These are phyloP conservation scores for Oscheius myriophilus DNA, from an alignment of 2,888 invertebrate genomes.

Conservation along the genomic window DNA sequence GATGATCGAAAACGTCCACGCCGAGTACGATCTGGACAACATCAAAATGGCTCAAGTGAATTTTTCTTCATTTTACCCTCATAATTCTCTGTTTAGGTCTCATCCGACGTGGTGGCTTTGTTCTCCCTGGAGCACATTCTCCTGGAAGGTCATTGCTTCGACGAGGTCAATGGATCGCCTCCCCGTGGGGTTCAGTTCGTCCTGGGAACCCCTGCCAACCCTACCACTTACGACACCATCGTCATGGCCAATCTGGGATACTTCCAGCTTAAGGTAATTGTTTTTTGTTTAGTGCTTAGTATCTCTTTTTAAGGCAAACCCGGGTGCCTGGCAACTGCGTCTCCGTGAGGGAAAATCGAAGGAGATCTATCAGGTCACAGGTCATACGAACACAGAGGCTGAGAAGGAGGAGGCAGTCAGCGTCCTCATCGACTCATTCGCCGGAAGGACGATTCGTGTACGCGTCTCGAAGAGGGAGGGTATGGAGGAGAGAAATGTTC, in stretches of 20 bases:
- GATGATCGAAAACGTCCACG: conserved; percentile 87
- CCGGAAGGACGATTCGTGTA: conserved; percentile 74
- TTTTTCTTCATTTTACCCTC: not conserved
- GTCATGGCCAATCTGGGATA: conserved; percentile 99
- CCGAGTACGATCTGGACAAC: conserved; percentile 82
- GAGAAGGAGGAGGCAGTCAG: conserved; percentile 37
- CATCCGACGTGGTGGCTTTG: conserved; percentile 79
- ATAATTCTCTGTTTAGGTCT: conserved; percentile 61
- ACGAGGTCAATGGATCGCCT: conserved; percentile 84
- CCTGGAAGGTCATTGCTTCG: conserved; percentile 95
- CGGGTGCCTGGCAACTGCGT: conserved; percentile 91
- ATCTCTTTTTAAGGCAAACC: conserved; percentile 79
- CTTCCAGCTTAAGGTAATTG: conserved; percentile 80
- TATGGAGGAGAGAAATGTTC: conserved; percentile 84
- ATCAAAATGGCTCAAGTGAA: conserved; percentile 88
- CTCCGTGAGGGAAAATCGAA: conserved; percentile 90
- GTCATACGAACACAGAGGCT: conserved; percentile 61
- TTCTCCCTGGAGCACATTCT: conserved; percentile 94
- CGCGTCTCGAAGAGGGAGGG: conserved; percentile 84
- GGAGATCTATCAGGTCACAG: conserved; percentile 88
- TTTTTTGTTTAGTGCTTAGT: not conserved
- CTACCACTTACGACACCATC: conserved; percentile 87
- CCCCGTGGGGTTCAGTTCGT: conserved; percentile 96
- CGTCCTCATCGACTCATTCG: conserved; percentile 61
- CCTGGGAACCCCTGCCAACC: conserved; percentile 80